A percentile compares a stretch with the other conserved stretches of the same genome.
These are phyloP conservation scores for Scomber japonicus DNA, from an alignment of 2,113 vertebrate genomes.

Conservation along the genomic window DNA sequence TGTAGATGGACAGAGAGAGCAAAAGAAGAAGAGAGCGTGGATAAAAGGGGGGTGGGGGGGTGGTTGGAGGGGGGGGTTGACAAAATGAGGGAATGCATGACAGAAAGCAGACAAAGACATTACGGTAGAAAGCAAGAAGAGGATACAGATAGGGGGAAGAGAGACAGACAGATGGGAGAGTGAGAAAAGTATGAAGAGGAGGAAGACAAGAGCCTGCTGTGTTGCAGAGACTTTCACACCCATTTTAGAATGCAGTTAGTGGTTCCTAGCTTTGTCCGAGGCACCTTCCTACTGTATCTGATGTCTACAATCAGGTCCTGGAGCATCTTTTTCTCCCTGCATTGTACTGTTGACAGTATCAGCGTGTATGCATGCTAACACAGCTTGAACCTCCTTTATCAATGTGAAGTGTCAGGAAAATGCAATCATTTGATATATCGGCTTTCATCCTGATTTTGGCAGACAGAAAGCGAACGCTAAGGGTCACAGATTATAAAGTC, in stretches of 20 bases:
- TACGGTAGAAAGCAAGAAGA: conserved; percentile 37
- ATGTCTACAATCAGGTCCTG: conserved; percentile 23
- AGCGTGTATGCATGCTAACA: conserved; percentile 20
- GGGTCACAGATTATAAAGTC: conserved; percentile 45
- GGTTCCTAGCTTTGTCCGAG: conserved; percentile 38
- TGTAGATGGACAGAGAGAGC: conserved; percentile 71
- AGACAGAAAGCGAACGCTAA: conserved; percentile 1
- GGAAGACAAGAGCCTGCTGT: conserved; percentile 60
- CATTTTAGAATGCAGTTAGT: conserved; percentile 66
- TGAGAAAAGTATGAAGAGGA: conserved; percentile 38
- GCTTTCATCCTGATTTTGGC: not conserved
- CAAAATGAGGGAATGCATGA: conserved; percentile 69
- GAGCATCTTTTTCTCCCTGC: not conserved
- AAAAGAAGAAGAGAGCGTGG: conserved; percentile 55
- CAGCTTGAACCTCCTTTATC: conserved; percentile 7
- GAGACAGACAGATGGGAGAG: conserved; percentile 15
- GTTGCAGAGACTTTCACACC: conserved; percentile 72
- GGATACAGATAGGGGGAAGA: conserved; percentile 42
- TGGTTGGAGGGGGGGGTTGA: not conserved
- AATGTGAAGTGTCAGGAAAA: not conserved
- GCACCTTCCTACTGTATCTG: conserved; percentile 44
- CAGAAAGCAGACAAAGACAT: conserved; percentile 68
- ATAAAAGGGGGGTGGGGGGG: conserved; percentile 28
- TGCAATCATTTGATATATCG: not conserved
- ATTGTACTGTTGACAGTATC: conserved; percentile 15